These are phyloP conservation scores for Stegodyphus mimosarum DNA, from an alignment of 1,140 invertebrate species.

Conservation along the genomic window DNA sequence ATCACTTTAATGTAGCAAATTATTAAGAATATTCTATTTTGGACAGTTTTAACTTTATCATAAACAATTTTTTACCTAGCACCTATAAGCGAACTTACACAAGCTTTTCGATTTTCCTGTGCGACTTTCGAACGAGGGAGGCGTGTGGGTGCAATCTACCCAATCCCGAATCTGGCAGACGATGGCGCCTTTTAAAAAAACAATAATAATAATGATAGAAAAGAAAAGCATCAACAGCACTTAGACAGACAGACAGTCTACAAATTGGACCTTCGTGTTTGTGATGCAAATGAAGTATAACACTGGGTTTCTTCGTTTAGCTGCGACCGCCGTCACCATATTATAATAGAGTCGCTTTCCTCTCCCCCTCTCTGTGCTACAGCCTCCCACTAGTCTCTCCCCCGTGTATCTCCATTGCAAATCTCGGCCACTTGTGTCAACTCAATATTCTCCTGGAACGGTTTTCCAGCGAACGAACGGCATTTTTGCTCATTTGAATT, in stretches of 20 bases:
- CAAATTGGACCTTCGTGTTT: slow-evolving; percentile 58
- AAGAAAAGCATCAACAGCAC: not conserved
- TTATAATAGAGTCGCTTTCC: slow-evolving; percentile 49
- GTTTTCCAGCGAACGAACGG: slow-evolving; percentile 52
- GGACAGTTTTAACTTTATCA: too few relatives aligned
- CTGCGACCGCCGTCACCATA: slow-evolving; percentile 48
- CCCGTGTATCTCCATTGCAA: slow-evolving; percentile 57
- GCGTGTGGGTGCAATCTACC: too few relatives aligned
- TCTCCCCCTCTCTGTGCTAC: not conserved
- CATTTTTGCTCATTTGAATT: slow-evolving; percentile 61
- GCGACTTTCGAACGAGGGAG: too few relatives aligned
- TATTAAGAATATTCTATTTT: too few relatives aligned
- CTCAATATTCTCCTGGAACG: slow-evolving; percentile 58
- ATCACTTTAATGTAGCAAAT: too few relatives aligned
- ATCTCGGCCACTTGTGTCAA: slow-evolving; percentile 59
- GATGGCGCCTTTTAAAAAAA: too few relatives aligned
- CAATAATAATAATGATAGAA: too few relatives aligned
- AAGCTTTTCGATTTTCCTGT: too few relatives aligned
- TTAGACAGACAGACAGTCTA: slow-evolving; percentile 55
- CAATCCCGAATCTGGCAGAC: too few relatives aligned
- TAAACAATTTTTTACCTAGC: too few relatives aligned
- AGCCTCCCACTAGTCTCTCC: not conserved
- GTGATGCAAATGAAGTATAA: slow-evolving; percentile 57
- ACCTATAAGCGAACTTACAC: too few relatives aligned
- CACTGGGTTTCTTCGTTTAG: slow-evolving; percentile 34